Percentiles rank a stretch among this genome's conserved stretches.
Conservation (phyloP, 2,888 invertebrate species). For the Drosophila pseudotalamancana region DNA sequence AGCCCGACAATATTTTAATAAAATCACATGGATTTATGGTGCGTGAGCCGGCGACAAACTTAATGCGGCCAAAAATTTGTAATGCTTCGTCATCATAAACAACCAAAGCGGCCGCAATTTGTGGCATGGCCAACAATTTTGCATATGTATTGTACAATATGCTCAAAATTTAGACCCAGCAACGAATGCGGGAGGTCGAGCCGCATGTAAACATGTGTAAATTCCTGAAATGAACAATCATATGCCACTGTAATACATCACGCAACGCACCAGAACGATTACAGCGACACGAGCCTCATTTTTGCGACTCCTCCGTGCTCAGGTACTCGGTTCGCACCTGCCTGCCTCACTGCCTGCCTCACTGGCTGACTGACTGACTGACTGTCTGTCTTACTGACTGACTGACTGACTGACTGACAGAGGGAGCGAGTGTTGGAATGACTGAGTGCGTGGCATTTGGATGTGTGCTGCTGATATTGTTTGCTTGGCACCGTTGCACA, state of each 20-base stretch:
- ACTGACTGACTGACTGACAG: constrained; percentile 15
- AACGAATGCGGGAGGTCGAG: neutral
- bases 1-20: constrained; percentile 71
- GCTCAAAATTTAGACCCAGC: constrained; percentile 7
- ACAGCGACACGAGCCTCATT: constrained; percentile 45
- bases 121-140: constrained; percentile 44
- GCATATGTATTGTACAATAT: constrained; percentile 21
- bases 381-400: constrained; percentile 17
- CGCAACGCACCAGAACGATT: constrained; percentile 48
- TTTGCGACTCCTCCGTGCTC: constrained; percentile 14
- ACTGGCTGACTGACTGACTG: constrained; percentile 11
- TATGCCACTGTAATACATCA: constrained; percentile 75
- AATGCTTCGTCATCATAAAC: constrained; percentile 69
- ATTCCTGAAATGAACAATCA: constrained; percentile 78
- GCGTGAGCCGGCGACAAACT: constrained; percentile 50
- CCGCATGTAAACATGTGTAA: constrained; percentile 76
- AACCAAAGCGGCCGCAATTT: constrained; percentile 34
- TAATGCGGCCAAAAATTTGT: constrained; percentile 58
- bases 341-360: constrained; percentile 9
- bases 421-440: constrained; percentile 24
- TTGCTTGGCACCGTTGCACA: constrained; percentile 35
- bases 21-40: constrained; percentile 74
- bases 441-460: constrained; percentile 39
- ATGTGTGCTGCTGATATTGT: constrained; percentile 40
- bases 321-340: constrained; percentile 13